Evolutionary conservation across 2,113 vertebrate species (phyloP), one percentile per base, ranked within the genome.

Genomic region (Aplodontia rufa): DNA sequence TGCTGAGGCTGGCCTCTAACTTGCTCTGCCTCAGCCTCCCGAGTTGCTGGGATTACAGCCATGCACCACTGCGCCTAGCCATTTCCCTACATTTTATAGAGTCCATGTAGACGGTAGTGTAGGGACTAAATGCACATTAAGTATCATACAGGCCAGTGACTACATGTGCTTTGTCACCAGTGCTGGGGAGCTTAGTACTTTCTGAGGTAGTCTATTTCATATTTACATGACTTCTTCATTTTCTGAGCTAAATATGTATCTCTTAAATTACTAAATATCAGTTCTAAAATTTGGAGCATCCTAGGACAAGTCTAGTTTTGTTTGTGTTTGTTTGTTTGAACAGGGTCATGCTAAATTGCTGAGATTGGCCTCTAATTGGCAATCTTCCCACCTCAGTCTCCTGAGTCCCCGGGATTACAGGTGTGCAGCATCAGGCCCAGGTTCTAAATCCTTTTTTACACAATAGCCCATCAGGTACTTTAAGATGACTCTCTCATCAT

Each of bases 181-280:
- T 72, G 26, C 85, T n/a, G 8, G 47, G 55, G 53, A 84, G 42
- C 19, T 90, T 84, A 49, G 55, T 87, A 82, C 20, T 84, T 62
- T 90, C 66, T 79, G 87, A 94, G 86, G 37, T 37, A 87, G 42
- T n/a, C 19, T 66, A 47, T 81, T 91, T 94, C 60, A 82, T 62
- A 90, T 85, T 88, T 74, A 85, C 2, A 40, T 64, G 45, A 89
- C 72, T 92, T 96, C 55, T 83, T 94, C 37, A 80, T 79, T 78
- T 64, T 90, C 69, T 64, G 19, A 88, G 69, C 74, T 94, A 94
- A 68, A 58, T 74, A 55, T 86, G 8, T 68, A 30, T 88, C 47
- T 87, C 88, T 78, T n/a, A 96, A 91, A n/a, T 35, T 87, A 37
- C 42, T 89, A 79, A 30, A 26, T 35, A 69, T 81, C 60, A 45